Evolutionary conservation across 2,888 invertebrate species (phyloP).

Genomic region (Biston betularia): DNA sequence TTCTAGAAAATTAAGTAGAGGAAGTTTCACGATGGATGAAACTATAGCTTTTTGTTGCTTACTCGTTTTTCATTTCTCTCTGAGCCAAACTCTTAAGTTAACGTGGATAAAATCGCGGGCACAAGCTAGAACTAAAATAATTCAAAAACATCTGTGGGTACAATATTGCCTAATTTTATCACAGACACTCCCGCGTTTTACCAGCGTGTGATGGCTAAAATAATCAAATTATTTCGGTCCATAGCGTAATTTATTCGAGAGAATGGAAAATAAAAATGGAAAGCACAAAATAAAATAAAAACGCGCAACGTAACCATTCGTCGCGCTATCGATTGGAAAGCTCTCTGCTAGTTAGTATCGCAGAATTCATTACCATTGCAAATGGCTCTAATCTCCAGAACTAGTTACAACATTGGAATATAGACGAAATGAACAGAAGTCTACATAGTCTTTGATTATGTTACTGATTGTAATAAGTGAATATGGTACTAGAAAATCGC

Average conservation of each 20-base stretch:
- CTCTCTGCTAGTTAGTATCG: constrained; percentile 8
- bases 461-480: neutral
- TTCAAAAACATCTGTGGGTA: no score
- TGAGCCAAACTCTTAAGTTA: no score
- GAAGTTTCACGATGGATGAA: no score
- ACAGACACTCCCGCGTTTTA: neutral
- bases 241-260: constrained; percentile 13
- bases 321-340: constrained; percentile 24
- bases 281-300: constrained; percentile 25
- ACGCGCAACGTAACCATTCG: constrained; percentile 27
- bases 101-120: no score
- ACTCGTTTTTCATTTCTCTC: no score
- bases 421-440: neutral
- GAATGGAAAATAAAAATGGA: constrained; percentile 16
- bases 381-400: constrained; percentile 27
- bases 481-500: neutral
- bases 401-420: constrained; percentile 58
- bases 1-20: no score
- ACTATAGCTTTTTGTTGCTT: no score
- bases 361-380: constrained; percentile 28
- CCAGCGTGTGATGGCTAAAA: neutral
- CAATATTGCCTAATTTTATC: neutral
- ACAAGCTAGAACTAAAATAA: no score
- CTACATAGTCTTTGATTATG: neutral
- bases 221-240: neutral